Evolutionary conservation across 2,113 vertebrate species (phyloP).

Genomic region (Beaufortia kweichowensis): DNA sequence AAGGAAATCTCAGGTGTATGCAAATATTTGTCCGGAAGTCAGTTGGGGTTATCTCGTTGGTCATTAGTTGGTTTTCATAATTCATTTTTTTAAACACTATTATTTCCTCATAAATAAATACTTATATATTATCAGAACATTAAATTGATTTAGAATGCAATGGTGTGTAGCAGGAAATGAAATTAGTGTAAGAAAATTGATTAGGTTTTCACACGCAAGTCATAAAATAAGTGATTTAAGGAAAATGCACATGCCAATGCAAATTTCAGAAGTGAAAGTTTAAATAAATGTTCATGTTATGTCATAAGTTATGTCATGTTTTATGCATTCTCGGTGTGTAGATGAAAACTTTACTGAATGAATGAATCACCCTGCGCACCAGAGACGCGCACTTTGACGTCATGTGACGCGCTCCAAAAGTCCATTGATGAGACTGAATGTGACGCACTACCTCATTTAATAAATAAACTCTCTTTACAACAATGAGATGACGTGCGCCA

Average conservation of each 20-base stretch:
- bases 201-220: no score
- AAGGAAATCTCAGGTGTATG: slow-evolving; percentile 57
- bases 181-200: no score
- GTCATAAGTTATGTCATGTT: no score
- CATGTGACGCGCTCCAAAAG: slow-evolving; percentile 25
- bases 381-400: slow-evolving; percentile 55
- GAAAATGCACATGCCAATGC: not conserved
- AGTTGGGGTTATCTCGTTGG: not conserved
- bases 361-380: slow-evolving; percentile 55
- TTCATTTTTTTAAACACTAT: no score
- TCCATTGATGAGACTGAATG: not conserved
- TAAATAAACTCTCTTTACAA: not conserved
- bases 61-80: no score
- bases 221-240: no score
- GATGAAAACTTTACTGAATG: slow-evolving; percentile 58
- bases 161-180: no score
- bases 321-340: slow-evolving; percentile 7
- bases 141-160: no score
- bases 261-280: not conserved
- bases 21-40: slow-evolving; percentile 45
- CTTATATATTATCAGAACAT: no score
- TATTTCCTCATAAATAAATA: no score
- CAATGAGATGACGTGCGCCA: slow-evolving; percentile 16
- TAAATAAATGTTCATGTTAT: not conserved
- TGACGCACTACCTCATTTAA: not conserved